Conservation (phyloP, 2,888 invertebrate species). For the Doris montereyensis region DNA sequence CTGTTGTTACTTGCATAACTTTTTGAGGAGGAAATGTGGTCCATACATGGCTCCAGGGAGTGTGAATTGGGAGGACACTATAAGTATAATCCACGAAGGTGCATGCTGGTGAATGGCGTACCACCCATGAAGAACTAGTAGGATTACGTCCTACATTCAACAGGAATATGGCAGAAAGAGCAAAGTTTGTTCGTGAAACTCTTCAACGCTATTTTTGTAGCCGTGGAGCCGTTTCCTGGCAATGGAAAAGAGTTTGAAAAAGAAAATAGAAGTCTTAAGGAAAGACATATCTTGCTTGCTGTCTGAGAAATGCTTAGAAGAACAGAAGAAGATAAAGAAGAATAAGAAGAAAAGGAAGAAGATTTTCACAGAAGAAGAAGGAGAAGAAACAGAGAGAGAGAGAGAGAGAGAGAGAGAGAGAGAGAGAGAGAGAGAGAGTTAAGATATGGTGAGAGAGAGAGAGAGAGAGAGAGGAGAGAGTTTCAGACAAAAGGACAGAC, state of each 20-base stretch:
- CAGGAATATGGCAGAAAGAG: neutral
- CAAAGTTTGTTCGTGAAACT: neutral
- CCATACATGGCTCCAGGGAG: neutral
- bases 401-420: neutral
- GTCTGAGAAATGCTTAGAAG: neutral
- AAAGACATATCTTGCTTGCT: neutral
- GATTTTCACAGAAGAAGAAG: neutral
- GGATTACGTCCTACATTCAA: neutral
- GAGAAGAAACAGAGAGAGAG: neutral
- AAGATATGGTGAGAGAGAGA: neutral
- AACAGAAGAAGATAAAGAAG: neutral
- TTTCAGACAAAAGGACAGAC: neutral
- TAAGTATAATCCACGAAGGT: neutral
- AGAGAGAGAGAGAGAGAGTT: neutral
- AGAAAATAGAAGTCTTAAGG: neutral
- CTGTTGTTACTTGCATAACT: conserved; percentile 11
- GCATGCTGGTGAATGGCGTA: neutral
- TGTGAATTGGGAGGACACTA: neutral
- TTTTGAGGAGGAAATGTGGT: neutral
- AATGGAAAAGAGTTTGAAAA: neutral
- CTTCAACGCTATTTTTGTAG: neutral
- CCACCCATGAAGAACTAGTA: neutral
- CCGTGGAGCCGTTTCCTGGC: neutral
- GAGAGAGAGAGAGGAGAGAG: neutral
- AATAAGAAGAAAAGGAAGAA: neutral